Conservation (phyloP, 2,888 invertebrate genomes). For the Dolichopus griseipennis region DNA sequence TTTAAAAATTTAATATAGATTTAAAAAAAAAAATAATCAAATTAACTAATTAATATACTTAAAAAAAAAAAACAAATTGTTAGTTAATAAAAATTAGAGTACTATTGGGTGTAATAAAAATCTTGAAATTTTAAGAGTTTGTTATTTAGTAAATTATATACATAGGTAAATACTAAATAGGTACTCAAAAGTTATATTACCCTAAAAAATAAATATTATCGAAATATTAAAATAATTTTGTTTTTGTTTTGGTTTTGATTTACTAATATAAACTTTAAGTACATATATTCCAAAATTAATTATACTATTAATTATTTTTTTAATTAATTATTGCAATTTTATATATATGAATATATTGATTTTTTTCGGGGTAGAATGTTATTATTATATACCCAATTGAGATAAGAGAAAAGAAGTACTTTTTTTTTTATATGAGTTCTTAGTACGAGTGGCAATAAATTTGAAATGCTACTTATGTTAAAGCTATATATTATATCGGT, state of each 20-base stretch:
- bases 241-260: background rate
- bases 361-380: background rate
- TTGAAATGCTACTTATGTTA: too few relatives aligned
- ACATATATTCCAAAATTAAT: conserved; percentile 2
- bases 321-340: conserved; percentile 2
- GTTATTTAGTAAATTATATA: too few relatives aligned
- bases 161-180: too few relatives aligned
- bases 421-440: background rate
- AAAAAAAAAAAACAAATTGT: background rate
- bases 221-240: background rate
- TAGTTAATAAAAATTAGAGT: background rate
- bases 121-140: background rate
- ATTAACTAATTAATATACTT: too few relatives aligned
- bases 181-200: background rate
- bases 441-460: background rate
- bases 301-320: background rate
- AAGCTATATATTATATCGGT: too few relatives aligned
- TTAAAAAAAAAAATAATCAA: too few relatives aligned
- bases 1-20: too few relatives aligned
- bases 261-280: background rate
- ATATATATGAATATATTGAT: background rate
- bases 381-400: background rate
- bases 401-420: background rate
- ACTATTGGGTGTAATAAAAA: background rate
- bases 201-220: background rate